A percentile compares a stretch with the other conserved stretches of the same genome.
These are phyloP conservation scores for Leptinotarsa peninsularis DNA, from an alignment of 2,888 invertebrate species.

Conservation along the genomic window DNA sequence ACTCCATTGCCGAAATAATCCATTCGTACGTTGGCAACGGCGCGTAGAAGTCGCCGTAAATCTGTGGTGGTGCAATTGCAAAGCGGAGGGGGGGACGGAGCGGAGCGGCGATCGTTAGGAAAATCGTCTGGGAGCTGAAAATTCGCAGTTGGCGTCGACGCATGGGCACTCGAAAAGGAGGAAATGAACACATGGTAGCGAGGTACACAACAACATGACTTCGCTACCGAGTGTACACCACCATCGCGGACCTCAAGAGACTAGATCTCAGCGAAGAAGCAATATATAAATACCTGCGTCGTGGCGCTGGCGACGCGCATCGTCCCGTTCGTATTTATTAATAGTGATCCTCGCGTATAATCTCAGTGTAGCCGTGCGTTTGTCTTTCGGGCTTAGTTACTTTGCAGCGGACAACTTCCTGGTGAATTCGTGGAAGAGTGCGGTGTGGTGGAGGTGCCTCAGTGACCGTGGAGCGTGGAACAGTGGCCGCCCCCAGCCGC, in stretches of 20 bases:
- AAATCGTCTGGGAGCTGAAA: constrained; percentile 46
- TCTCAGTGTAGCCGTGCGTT: constrained; percentile 46
- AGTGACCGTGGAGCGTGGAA: constrained; percentile 40
- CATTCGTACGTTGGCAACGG: constrained; percentile 5
- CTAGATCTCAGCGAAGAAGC: constrained; percentile 52
- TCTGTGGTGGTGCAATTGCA: constrained; percentile 54
- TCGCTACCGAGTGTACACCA: constrained; percentile 42
- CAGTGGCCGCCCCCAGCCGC: constrained; percentile 36
- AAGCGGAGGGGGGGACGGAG: constrained; percentile 39
- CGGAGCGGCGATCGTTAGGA: constrained; percentile 56
- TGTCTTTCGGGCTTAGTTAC: constrained; percentile 38
- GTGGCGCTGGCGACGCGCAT: constrained; percentile 43
- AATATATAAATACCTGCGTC: constrained; percentile 52
- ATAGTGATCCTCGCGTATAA: constrained; percentile 52
- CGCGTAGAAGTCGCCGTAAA: constrained; percentile 46
- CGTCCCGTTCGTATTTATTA: constrained; percentile 55
- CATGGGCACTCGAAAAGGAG: constrained; percentile 30
- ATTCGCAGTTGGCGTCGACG: constrained; percentile 44
- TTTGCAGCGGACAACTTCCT: neutral
- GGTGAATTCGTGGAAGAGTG: constrained; percentile 1
- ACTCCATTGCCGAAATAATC: neutral
- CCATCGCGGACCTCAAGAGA: constrained; percentile 49
- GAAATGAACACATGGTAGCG: constrained; percentile 44
- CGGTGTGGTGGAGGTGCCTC: neutral
- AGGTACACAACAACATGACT: constrained; percentile 46